Percentiles rank a stretch among this genome's conserved stretches.
phyloP scores from a whole-genome alignment of 2,113 vertebrate genomes.

The Mus pahari region DNA sequence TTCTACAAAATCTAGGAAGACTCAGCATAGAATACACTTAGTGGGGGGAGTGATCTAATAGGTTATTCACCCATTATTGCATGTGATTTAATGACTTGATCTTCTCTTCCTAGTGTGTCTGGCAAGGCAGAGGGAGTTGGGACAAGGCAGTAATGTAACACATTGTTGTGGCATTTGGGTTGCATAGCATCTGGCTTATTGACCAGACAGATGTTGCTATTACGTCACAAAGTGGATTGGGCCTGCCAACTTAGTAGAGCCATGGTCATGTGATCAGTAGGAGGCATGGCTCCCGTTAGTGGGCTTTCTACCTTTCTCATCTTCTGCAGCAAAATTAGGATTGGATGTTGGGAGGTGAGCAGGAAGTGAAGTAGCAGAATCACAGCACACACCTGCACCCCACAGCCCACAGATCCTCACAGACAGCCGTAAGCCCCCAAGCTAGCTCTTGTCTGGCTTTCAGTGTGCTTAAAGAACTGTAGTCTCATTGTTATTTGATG shows the following conservation, averaged over 20 bases:
- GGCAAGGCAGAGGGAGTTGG: background rate
- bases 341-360: background rate
- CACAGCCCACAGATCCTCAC: fast-evolving
- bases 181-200: background rate
- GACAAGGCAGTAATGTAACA: background rate
- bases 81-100: background rate
- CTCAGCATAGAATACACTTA: background rate
- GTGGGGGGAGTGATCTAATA: too few relatives aligned
- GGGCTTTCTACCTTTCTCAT: background rate
- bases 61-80: background rate
- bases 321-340: background rate
- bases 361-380: background rate
- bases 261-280: background rate
- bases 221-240: conserved; percentile 71
- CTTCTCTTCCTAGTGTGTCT: background rate
- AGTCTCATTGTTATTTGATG: background rate
- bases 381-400: background rate
- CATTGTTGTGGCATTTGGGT: background rate
- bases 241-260: background rate
- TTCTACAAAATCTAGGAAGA: background rate
- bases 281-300: background rate
- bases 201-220: conserved; percentile 69
- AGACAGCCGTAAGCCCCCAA: too few relatives aligned
- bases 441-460: background rate
- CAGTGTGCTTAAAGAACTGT: background rate